These are phyloP conservation scores for Ptychobarbus kaznakovi DNA, from an alignment of 2,797 vertebrate genomes.

Conservation along the genomic window DNA sequence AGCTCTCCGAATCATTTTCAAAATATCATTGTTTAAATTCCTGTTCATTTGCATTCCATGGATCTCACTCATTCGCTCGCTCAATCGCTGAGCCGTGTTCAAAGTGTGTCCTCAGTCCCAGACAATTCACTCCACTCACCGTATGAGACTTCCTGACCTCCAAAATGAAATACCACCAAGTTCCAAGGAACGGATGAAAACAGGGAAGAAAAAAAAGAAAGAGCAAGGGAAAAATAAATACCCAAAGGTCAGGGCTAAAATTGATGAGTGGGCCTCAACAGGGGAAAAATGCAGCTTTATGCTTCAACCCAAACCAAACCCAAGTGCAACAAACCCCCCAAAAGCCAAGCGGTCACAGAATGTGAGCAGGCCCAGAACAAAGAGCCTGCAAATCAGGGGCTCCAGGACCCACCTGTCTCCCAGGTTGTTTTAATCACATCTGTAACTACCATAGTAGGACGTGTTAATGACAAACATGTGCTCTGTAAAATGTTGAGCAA, in stretches of 20 bases:
- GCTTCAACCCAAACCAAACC: conserved; percentile 6
- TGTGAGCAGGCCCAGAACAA: conserved; percentile 49
- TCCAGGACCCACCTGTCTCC: conserved; percentile 60
- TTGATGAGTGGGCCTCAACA: conserved; percentile 38
- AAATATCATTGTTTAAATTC: conserved; percentile 45
- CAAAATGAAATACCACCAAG: conserved; percentile 49
- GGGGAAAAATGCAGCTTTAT: conserved; percentile 43
- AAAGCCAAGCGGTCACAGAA: conserved; percentile 28
- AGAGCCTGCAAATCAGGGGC: conserved; percentile 42
- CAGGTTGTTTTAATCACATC: conserved; percentile 62
- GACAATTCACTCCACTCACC: conserved; percentile 43
- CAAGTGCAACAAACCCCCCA: conserved; percentile 38
- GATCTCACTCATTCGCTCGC: conserved; percentile 36
- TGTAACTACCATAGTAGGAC: conserved; percentile 59
- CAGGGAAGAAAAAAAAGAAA: conserved; percentile 16
- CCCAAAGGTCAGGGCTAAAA: conserved; percentile 53
- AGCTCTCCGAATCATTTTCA: conserved; percentile 36
- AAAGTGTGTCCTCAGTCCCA: conserved; percentile 22
- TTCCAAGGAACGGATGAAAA: conserved; percentile 11
- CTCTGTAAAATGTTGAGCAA: conserved; percentile 54
- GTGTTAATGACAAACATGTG: conserved; percentile 67
- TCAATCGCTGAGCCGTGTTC: conserved; percentile 6
- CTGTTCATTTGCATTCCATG: conserved; percentile 50
- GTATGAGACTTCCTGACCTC: conserved; percentile 53
- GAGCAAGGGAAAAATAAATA: conserved; percentile 57